phyloP scores from a whole-genome alignment of 23 tunicate genomes.

The Pegea sp. region DNA sequence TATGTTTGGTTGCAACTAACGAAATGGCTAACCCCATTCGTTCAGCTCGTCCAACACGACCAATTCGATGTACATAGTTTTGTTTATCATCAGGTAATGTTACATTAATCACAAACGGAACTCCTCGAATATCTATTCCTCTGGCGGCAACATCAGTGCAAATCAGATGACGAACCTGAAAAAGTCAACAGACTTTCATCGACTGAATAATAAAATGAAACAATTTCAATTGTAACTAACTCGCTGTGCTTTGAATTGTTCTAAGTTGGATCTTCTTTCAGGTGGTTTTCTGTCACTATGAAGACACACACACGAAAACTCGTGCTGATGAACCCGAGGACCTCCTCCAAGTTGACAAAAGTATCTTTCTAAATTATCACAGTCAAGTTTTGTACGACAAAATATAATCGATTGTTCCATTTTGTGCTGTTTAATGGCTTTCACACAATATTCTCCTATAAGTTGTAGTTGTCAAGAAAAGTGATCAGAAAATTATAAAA shows the following conservation, averaged over 20 bases:
- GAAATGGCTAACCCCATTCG: slow-evolving; percentile 93
- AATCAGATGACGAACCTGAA: slow-evolving; percentile 63
- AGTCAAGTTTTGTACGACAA: slow-evolving; percentile 84
- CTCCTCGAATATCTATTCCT: slow-evolving; percentile 79
- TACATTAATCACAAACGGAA: slow-evolving; percentile 89
- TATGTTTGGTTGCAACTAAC: slow-evolving; percentile 62
- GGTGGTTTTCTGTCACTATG: slow-evolving; percentile 74
- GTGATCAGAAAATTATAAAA: no score
- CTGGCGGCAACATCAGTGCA: slow-evolving; percentile 96
- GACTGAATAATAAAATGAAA: no score
- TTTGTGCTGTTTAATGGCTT: slow-evolving; percentile 63
- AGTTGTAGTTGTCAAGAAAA: not conserved
- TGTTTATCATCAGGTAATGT: slow-evolving; percentile 87
- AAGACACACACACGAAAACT: slow-evolving; percentile 73
- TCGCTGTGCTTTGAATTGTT: slow-evolving; percentile 40
- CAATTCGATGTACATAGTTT: slow-evolving; percentile 86
- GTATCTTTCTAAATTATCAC: slow-evolving; percentile 75
- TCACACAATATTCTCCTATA: slow-evolving; percentile 68
- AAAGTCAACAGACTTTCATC: no score
- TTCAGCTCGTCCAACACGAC: slow-evolving; percentile 88
- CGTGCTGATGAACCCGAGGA: slow-evolving; percentile 9
- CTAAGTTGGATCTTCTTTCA: slow-evolving; percentile 55
- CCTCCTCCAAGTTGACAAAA: slow-evolving; percentile 57
- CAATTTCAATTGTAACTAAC: slow-evolving; percentile 1
- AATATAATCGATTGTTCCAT: slow-evolving; percentile 89